phyloP scores from a whole-genome alignment of 2,888 invertebrate species.

The Brachyptera risi region DNA sequence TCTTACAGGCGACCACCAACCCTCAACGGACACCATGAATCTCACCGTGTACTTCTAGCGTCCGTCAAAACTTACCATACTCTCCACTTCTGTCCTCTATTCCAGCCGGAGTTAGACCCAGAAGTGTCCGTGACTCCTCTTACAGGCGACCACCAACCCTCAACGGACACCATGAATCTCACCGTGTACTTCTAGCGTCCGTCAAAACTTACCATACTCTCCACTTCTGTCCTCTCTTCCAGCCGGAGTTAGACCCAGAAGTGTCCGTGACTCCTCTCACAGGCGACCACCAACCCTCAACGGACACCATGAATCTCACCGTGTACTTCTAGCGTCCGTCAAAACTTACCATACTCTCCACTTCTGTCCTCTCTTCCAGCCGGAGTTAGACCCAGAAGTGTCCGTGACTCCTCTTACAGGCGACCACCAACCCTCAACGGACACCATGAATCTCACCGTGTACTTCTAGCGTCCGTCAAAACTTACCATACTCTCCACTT shows the following conservation, averaged over 20 bases:
- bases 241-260: constrained; percentile 45
- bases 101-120: constrained; percentile 43
- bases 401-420: constrained; percentile 43
- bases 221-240: no score
- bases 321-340: constrained; percentile 72
- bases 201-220: no score
- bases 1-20: constrained; percentile 36
- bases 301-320: constrained; percentile 62
- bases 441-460: constrained; percentile 65
- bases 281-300: constrained; percentile 31
- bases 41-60: constrained; percentile 69
- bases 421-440: constrained; percentile 38
- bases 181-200: constrained; percentile 71
- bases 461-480: no score
- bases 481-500: no score
- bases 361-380: no score
- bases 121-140: constrained; percentile 46
- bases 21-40: constrained; percentile 54
- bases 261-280: constrained; percentile 45
- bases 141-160: constrained; percentile 34
- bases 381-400: constrained; percentile 45
- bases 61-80: no score
- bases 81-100: no score
- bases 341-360: no score
- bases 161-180: constrained; percentile 58